Conservation (phyloP, 2,888 invertebrate species). For the Orgyia antiqua region DNA sequence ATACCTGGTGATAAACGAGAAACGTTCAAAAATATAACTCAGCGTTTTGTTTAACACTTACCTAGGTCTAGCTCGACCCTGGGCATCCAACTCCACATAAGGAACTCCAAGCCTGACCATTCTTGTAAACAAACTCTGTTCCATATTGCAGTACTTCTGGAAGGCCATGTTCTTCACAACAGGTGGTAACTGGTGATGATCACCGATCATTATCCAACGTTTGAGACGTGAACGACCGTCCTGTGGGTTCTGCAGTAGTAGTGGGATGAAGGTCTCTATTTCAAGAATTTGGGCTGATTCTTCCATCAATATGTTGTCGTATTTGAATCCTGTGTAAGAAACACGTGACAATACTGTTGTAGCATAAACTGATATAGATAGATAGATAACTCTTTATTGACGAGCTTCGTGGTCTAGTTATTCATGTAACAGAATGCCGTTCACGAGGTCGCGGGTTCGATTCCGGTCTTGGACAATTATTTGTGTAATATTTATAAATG, state of each 20-base stretch:
- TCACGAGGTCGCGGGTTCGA: too few relatives aligned
- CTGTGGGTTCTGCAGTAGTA: constrained; percentile 98
- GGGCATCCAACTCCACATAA: constrained; percentile 97
- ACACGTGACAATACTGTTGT: not conserved
- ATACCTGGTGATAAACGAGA: too few relatives aligned
- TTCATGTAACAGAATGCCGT: too few relatives aligned
- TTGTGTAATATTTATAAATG: too few relatives aligned
- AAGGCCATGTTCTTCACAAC: constrained; percentile 99
- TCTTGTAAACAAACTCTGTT: constrained; percentile 98
- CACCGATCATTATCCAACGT: constrained; percentile 99
- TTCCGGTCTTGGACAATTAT: too few relatives aligned
- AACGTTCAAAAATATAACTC: too few relatives aligned
- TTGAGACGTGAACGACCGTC: constrained; percentile 97
- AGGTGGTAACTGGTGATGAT: constrained; percentile 99
- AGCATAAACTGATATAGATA: too few relatives aligned
- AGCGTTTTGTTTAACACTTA: too few relatives aligned
- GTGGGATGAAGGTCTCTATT: constrained; percentile 99
- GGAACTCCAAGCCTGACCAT: constrained; percentile 98
- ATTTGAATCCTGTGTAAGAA: constrained; percentile 89
- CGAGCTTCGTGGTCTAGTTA: too few relatives aligned
- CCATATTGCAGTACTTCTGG: constrained; percentile 99
- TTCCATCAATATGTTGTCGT: constrained; percentile 99
- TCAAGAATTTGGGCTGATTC: constrained; percentile 99
- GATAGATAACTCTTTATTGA: too few relatives aligned
- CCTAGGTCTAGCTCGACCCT: constrained; percentile 95